phyloP scores from a whole-genome alignment of 2,888 invertebrate genomes.

The Gymnoscelis rufifasciata region DNA sequence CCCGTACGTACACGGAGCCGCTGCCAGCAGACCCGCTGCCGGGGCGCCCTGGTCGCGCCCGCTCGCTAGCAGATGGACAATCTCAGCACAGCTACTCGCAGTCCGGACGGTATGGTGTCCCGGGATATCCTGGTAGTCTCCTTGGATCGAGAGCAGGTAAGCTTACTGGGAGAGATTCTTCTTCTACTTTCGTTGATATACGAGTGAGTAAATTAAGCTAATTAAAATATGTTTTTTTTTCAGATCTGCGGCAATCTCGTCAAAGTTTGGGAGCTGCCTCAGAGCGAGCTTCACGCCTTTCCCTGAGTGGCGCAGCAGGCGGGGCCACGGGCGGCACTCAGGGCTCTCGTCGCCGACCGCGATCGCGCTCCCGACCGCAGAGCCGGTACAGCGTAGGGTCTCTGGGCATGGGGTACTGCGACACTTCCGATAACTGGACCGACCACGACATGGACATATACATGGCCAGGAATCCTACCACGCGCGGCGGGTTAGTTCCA shows the following conservation, averaged over 20 bases:
- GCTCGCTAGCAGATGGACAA: conserved; percentile 92
- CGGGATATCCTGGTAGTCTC: conserved; percentile 85
- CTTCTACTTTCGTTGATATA: too few species aligned
- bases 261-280: conserved; percentile 91
- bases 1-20: conserved; percentile 87
- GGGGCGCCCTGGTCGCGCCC: conserved; percentile 86
- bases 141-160: conserved; percentile 72
- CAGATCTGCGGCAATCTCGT: conserved; percentile 90
- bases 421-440: conserved; percentile 95
- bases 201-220: too few species aligned
- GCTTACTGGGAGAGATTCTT: conserved; percentile 27
- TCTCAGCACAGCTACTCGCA: conserved; percentile 94
- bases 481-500: conserved; percentile 90
- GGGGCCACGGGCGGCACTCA: conserved; percentile 81
- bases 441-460: conserved; percentile 98
- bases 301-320: conserved; percentile 82
- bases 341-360: conserved; percentile 84
- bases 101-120: conserved; percentile 86
- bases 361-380: conserved; percentile 89
- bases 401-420: conserved; percentile 91
- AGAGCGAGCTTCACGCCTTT: conserved; percentile 88
- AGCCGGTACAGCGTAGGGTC: conserved; percentile 90
- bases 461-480: conserved; percentile 94
- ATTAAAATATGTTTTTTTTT: conserved; percentile 29
- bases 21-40: conserved; percentile 85